Evolutionary conservation across 2,888 invertebrate genomes (phyloP).

Genomic region (Tetropium fuscum): DNA sequence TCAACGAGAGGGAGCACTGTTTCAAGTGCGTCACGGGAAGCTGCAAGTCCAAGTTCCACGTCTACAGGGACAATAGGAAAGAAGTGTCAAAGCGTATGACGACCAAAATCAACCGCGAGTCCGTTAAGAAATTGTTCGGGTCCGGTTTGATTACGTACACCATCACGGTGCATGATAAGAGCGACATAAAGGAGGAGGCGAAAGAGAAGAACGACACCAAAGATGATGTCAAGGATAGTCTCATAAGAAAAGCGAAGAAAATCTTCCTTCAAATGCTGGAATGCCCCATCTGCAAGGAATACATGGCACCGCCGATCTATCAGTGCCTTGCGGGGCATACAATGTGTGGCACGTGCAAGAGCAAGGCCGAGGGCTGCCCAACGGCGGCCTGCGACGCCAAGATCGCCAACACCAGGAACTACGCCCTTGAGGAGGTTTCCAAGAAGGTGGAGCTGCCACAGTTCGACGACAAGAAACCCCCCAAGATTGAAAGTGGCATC

Average conservation of each 20-base stretch:
- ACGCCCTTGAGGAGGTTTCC: constrained; percentile 31
- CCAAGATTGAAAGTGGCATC: constrained; percentile 18
- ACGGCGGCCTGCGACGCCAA: constrained; percentile 28
- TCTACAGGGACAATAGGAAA: constrained; percentile 38
- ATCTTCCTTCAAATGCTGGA: constrained; percentile 41
- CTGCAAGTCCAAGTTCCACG: constrained; percentile 39
- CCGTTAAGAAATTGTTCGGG: constrained; percentile 40
- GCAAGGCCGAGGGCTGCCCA: constrained; percentile 33
- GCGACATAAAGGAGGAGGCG: constrained; percentile 29
- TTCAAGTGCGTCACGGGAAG: constrained; percentile 38
- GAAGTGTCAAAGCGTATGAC: constrained; percentile 41
- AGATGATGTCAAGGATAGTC: constrained; percentile 37
- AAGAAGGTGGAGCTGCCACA: constrained; percentile 36
- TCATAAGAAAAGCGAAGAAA: constrained; percentile 42
- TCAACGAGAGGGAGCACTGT: constrained; percentile 41
- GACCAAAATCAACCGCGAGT: constrained; percentile 41
- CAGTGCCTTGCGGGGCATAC: constrained; percentile 40
- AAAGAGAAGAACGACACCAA: constrained; percentile 36
- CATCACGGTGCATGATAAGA: constrained; percentile 34
- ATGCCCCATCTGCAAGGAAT: constrained; percentile 55
- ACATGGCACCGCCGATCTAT: constrained; percentile 43
- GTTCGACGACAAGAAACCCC: constrained; percentile 31
- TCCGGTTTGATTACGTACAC: constrained; percentile 37
- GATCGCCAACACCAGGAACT: constrained; percentile 35
- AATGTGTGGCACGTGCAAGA: constrained; percentile 35